Base-by-base conservation (phyloP, 2,888 invertebrate genomes). In the Lapara coniferarum region DNA sequence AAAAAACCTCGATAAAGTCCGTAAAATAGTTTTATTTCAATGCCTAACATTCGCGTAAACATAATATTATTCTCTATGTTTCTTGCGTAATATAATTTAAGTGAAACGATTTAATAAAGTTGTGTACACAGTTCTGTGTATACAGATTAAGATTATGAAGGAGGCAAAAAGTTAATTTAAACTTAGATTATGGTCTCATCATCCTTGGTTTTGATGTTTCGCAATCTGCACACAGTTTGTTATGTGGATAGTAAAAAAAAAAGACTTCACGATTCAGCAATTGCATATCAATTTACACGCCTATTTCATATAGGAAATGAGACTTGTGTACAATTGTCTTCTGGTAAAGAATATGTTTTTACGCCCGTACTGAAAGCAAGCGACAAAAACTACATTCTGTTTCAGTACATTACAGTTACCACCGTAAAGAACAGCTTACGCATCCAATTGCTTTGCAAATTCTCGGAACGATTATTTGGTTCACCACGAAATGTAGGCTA, bases 401-500 rank as follows among this genome's bases (percentile, higher is more conserved):
- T 63, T 63, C 13, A 46, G 46, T 49, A 63, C 49, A 63, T 63
- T 63, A 19, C 63, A 49, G 12, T 49, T 49, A 63, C 63, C 19
- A 44, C 49, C 12, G 19, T 0, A 46, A 19, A 63, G 19, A 63
- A 63, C 63, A 46, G 19, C 46, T 49, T 13, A 49, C 46, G 19
- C 49, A 63, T 63, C 63, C 13, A 46, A 63, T 63, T 63, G 49
- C 13, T 46, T 63, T 49, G 49, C 63, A 49, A 46, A 63, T 63
- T 63, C 49, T 49, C 13, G 19, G 63, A 14, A 63, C 49, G 63
- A 63, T 49, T 63, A 63, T 63, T 63, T 46, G 49, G 63, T 19
- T 19, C 63, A 63, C 63, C 63, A 12, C 63, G 19, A 49, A 63
- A 63, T 63, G 46, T 59, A 63, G 49, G 19, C 63, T 63, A 63